Evolutionary conservation across 2,888 invertebrate species (phyloP).

Genomic region (Boloria selene): DNA sequence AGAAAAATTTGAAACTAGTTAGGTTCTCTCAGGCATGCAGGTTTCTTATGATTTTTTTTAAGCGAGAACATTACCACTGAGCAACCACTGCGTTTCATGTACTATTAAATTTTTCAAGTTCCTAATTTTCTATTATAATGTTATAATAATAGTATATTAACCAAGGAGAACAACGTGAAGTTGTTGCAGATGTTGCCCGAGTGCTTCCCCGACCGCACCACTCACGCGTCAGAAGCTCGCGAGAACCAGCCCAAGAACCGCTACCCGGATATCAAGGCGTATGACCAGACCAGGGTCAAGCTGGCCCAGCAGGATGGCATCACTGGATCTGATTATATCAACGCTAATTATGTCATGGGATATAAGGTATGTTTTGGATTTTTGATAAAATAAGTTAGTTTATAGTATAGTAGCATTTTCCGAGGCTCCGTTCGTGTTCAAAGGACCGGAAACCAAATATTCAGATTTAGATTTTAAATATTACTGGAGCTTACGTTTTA

Average conservation of each 20-base stretch:
- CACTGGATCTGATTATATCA: conserved; percentile 94
- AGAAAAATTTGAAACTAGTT: too few relatives aligned
- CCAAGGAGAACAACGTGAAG: conserved; percentile 47
- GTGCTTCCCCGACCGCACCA: conserved; percentile 92
- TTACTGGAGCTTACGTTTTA: too few relatives aligned
- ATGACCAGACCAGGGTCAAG: conserved; percentile 95
- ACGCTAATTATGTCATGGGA: conserved; percentile 94
- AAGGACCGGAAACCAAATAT: too few relatives aligned
- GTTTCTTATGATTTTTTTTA: too few relatives aligned
- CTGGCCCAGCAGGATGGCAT: conserved; percentile 89
- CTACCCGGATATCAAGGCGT: conserved; percentile 96
- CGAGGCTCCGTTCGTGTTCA: too few relatives aligned
- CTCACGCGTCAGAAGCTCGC: conserved; percentile 91
- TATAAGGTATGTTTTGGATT: conserved; percentile 84
- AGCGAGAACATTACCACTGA: too few relatives aligned
- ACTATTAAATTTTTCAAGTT: too few relatives aligned
- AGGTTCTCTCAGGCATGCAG: too few relatives aligned
- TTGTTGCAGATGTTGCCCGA: conserved; percentile 88
- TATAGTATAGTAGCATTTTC: too few relatives aligned
- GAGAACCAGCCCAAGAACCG: conserved; percentile 94
- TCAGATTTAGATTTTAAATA: too few relatives aligned
- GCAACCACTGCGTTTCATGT: too few relatives aligned
- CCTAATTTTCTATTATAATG: not conserved
- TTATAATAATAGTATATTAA: conserved; percentile 31
- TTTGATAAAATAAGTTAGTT: not conserved